Percentiles rank a stretch among this genome's conserved stretches.
phyloP scores from a whole-genome alignment of 2,113 vertebrate genomes.

The Ceratotherium simum region DNA sequence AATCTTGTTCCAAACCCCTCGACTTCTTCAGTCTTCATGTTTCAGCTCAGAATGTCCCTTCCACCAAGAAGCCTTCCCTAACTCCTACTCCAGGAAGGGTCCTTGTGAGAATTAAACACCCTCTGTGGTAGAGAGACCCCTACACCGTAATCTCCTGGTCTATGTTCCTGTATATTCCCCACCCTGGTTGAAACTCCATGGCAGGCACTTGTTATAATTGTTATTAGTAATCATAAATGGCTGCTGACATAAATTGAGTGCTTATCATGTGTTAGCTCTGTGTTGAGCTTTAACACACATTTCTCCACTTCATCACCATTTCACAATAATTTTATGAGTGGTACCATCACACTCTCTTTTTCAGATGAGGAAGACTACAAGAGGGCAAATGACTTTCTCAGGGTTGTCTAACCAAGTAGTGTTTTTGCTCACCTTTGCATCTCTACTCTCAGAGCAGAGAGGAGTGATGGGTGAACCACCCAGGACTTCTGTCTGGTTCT shows the following conservation, averaged over 20 bases:
- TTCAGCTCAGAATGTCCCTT: conserved; percentile 30
- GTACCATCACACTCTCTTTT: not conserved
- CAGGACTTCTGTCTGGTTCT: not conserved
- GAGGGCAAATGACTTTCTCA: not conserved
- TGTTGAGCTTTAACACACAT: not conserved
- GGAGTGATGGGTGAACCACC: not conserved
- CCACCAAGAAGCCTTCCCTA: not conserved
- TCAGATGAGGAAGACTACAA: not conserved
- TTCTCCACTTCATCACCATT: not conserved
- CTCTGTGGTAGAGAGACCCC: not conserved
- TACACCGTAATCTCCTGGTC: rapidly evolving
- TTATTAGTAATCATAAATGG: not conserved
- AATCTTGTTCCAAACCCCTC: not conserved
- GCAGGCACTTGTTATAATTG: not conserved
- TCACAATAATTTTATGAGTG: not conserved
- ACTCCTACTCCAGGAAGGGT: not conserved
- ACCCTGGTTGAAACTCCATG: not conserved
- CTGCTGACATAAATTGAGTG: not conserved
- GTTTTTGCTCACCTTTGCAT: not conserved
- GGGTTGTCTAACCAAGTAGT: not conserved
- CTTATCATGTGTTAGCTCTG: not conserved
- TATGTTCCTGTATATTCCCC: not conserved
- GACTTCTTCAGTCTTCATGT: not conserved
- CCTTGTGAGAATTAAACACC: not conserved
- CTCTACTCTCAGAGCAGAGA: not conserved